phyloP scores from a whole-genome alignment of 2,888 invertebrate species.

The Leucoma salicis region DNA sequence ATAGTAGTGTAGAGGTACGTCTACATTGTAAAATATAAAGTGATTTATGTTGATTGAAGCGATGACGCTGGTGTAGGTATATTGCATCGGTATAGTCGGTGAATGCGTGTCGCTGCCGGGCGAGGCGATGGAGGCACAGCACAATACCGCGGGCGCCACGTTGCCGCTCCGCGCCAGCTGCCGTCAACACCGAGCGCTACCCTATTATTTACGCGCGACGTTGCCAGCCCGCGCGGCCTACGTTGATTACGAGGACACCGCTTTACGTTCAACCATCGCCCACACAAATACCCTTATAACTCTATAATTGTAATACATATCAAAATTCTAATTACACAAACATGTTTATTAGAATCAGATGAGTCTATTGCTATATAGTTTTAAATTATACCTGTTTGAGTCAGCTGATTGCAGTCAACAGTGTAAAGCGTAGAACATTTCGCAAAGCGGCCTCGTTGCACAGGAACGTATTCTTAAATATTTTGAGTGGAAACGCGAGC shows the following conservation, averaged over 20 bases:
- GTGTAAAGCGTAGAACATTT: conserved; percentile 24
- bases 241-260: conserved; percentile 82
- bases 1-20: conserved; percentile 17
- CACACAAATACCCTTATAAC: conserved; percentile 53
- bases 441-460: conserved; percentile 25
- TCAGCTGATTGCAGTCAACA: conserved; percentile 25
- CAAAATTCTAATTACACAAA: conserved; percentile 29
- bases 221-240: conserved; percentile 77
- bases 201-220: conserved; percentile 82
- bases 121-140: conserved; percentile 29
- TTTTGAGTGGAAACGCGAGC: conserved; percentile 53
- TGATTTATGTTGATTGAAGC: conserved; percentile 52
- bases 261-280: conserved; percentile 79
- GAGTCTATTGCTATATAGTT: conserved; percentile 14
- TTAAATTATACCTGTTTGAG: conserved; percentile 46
- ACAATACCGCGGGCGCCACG: conserved; percentile 61
- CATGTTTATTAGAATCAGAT: conserved; percentile 18
- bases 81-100: conserved; percentile 52
- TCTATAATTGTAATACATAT: conserved; percentile 37
- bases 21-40: conserved; percentile 38
- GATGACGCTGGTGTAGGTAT: conserved; percentile 66
- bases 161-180: conserved; percentile 79
- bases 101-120: conserved; percentile 53
- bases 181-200: conserved; percentile 80
- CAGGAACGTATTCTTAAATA: conserved; percentile 37